Percentiles rank a stretch among this genome's conserved stretches.
Evolutionary conservation across 1,140 invertebrate species (phyloP).

Genomic region (Zaprionus taronus): DNA sequence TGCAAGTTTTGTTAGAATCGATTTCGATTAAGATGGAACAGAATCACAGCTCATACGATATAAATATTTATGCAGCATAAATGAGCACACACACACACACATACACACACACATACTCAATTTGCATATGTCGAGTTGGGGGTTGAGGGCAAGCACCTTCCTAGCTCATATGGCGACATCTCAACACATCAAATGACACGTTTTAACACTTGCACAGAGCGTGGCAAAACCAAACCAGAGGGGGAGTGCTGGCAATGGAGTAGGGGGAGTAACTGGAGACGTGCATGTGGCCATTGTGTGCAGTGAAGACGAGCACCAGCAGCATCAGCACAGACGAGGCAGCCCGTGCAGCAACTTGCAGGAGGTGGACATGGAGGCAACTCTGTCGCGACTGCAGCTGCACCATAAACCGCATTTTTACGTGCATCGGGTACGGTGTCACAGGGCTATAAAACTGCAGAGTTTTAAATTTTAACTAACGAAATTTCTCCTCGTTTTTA

Average conservation of each 20-base stretch:
- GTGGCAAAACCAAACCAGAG: not conserved
- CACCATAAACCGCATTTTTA: conserved; percentile 73
- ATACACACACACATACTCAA: conserved; percentile 30
- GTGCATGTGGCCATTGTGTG: conserved; percentile 43
- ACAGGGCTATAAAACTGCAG: conserved; percentile 39
- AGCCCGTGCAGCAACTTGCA: not conserved
- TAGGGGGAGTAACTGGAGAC: conserved; percentile 10
- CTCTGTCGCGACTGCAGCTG: conserved; percentile 52
- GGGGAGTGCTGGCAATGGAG: not conserved
- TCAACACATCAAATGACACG: conserved; percentile 74
- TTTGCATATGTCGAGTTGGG: conserved; percentile 61
- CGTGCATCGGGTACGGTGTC: conserved; percentile 35
- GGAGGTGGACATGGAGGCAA: not conserved
- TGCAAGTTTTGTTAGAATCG: not conserved
- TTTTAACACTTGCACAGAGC: conserved; percentile 67
- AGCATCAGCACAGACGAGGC: conserved; percentile 1
- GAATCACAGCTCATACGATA: conserved; percentile 12
- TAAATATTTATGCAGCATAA: conserved; percentile 70
- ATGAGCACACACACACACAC: conserved; percentile 32
- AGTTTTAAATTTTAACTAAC: conserved; percentile 49
- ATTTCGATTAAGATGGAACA: conserved; percentile 11
- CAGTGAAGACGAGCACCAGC: conserved; percentile 8
- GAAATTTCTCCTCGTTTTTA: not conserved
- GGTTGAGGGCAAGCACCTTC: conserved; percentile 49
- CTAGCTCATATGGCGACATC: conserved; percentile 65